Base-by-base conservation (phyloP, 2,888 invertebrate species). In the Lumbricus terrestris region DNA sequence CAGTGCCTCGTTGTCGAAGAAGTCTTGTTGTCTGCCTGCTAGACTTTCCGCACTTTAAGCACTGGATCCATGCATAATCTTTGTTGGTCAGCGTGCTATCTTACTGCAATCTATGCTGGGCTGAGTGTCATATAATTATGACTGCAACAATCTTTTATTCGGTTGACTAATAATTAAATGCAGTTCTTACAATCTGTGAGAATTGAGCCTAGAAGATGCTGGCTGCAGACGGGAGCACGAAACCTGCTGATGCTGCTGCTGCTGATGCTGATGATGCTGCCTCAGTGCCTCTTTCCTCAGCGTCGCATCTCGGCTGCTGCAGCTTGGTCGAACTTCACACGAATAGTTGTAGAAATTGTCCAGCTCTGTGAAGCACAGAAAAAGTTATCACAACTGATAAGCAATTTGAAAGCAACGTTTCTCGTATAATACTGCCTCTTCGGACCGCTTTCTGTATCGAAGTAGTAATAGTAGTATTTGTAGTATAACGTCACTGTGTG, bases 321-420 rank as follows among this genome's bases (percentile, higher is more conserved):
- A n/a, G 69, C 13, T 69, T 11, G 69, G 69, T 16, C 69, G 69
- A 1, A n/a, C 69, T 69, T 69, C 69, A 69, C 69, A 69, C 69
- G 69, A 69, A n/a, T 69, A 69, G 69, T 69, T 69, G 69, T 69
- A 69, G n/a, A 69, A 69, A 69, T 69, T 69, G 69, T 69, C 69
- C 69, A 69, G 69, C 69, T 69, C 69, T 69, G 69, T n/a, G n/a
- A 69, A 29, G 69, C n/a, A 69, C 69, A 69, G 47, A 47, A 47
- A n/a, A 69, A 69, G n/a, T n/a, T n/a, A n/a, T n/a, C n/a, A 11
- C 29, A 29, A n/a, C 29, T n/a, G 69, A 69, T 69, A 8, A 69
- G n/a, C n/a, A 69, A 69, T 6, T n/a, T n/a, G n/a, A 69, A 69
- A 69, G 8, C 29, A n/a, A 69, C n/a, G 69, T 1, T 8, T 69